A percentile compares a stretch with the other conserved stretches of the same genome.
Evolutionary conservation across 2,888 invertebrate genomes (phyloP).

Genomic region (Tetramorium bicarinatum): DNA sequence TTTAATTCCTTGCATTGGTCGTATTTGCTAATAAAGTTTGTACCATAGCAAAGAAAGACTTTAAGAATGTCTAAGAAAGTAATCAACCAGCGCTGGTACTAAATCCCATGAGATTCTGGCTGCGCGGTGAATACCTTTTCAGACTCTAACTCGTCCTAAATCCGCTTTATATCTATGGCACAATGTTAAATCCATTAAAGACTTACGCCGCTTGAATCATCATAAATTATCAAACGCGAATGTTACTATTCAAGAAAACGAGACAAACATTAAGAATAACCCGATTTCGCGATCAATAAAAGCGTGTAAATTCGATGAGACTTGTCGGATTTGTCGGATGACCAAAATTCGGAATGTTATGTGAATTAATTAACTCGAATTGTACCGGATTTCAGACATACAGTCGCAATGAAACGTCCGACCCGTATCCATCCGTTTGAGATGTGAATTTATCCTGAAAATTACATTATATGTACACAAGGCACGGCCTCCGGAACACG

Average conservation of each 20-base stretch:
- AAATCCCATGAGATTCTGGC: conserved; percentile 8
- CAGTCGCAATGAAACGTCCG: conserved; percentile 25
- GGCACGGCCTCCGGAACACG: conserved; percentile 37
- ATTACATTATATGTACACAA: conserved; percentile 59
- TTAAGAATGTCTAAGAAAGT: conserved; percentile 42
- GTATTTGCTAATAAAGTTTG: conserved; percentile 14
- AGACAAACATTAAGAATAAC: neutral
- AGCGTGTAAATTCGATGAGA: neutral
- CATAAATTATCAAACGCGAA: conserved; percentile 17
- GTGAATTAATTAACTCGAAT: conserved; percentile 41
- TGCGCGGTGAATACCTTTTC: neutral
- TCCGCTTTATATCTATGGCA: conserved; percentile 21
- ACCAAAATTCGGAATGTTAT: neutral
- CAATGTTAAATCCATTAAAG: conserved; percentile 15
- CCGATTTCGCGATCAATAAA: neutral
- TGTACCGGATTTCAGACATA: neutral
- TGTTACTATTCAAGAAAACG: neutral
- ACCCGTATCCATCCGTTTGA: conserved; percentile 39
- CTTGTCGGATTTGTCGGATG: neutral
- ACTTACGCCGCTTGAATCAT: neutral
- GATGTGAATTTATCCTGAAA: conserved; percentile 61
- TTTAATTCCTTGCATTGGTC: conserved; percentile 3
- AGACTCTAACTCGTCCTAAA: neutral
- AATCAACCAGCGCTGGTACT: conserved; percentile 33
- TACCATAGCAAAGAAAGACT: neutral